Evolutionary conservation across 1,140 invertebrate genomes (phyloP), one percentile per base, ranked within the genome.

Genomic region (Cotesia chilonis): DNA sequence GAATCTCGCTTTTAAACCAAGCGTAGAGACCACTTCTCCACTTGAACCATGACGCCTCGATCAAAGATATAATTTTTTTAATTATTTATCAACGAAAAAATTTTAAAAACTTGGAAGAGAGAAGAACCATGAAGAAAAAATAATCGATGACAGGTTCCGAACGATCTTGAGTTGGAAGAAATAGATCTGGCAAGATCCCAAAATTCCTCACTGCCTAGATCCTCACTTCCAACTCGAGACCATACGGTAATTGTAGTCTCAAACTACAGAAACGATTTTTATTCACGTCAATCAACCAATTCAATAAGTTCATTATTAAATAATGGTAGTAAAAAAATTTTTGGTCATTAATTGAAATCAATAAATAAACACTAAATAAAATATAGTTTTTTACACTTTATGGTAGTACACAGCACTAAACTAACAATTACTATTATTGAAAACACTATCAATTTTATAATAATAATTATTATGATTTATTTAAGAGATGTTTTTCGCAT

Each of bases 1-100:
- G 91, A 92, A 92, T 92, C 91, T 92, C 91, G 91, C 90, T 90
- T 89, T 82, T 77, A 71, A 77, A 82, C 86, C 84, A 88, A 90
- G 90, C 88, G 90, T 89, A 90, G 91, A 92, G 90, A 92, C 91
- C 88, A 92, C 91, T 92, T 86, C 90, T 91, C 90, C 90, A 91
- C 90, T 90, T 90, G 86, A 84, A 87, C 87, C 89, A 77, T 78
- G 79, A 85, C 80, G 74, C 79, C 75, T 76, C 35, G 28, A 59
- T 67, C 55, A 37, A 72, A 59, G 6, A 20, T n/a, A 28, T 28
- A 1, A 28, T 67, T 14, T 60, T 28, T 59, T 9, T 20, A 12
- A 66, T 17, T 12, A 28, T 68, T 6, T 17, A 28, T n/a, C 4
- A 69, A 69, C 3, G 36, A 63, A 61, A 35, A 37, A 28, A 54